Percentiles rank a stretch among this genome's conserved stretches.
Evolutionary conservation across 2,113 vertebrate genomes (phyloP).

Genomic region (Ameiurus melas): DNA sequence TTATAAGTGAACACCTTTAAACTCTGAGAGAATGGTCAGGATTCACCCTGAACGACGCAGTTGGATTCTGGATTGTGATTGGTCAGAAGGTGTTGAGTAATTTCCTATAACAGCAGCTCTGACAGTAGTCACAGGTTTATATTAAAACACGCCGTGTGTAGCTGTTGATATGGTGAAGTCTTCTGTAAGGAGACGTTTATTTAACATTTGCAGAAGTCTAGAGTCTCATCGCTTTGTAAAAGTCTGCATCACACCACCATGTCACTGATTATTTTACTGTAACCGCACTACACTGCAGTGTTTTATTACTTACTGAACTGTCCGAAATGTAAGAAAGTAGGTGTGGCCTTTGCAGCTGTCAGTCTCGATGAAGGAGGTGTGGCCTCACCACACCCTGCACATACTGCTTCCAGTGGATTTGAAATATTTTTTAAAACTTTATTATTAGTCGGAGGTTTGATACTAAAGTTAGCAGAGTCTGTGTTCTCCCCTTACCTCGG

Average conservation of each 20-base stretch:
- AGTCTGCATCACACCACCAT: not conserved
- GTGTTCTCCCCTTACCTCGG: constrained; percentile 74
- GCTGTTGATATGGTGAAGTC: not conserved
- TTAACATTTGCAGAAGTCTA: too few relatives aligned
- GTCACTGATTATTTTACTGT: not conserved
- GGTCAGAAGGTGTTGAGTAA: constrained; percentile 3
- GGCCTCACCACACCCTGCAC: not conserved
- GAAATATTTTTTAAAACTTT: too few relatives aligned
- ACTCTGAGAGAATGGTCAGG: not conserved
- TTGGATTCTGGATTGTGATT: not conserved
- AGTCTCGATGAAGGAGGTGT: not conserved
- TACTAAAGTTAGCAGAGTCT: too few relatives aligned
- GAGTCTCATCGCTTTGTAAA: not conserved
- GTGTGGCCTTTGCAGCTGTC: not conserved
- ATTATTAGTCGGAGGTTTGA: not conserved
- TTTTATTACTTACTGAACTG: not conserved
- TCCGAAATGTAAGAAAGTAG: not conserved
- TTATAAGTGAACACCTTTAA: not conserved
- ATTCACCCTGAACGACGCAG: too few relatives aligned
- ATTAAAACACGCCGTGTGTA: not conserved
- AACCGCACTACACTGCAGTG: not conserved
- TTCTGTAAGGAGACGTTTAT: too few relatives aligned
- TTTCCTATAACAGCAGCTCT: not conserved
- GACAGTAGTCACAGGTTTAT: not conserved
- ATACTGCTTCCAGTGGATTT: not conserved